Evolutionary conservation across 2,888 invertebrate genomes (phyloP), one percentile per base, ranked within the genome.

Genomic region (Synergus itoensis): DNA sequence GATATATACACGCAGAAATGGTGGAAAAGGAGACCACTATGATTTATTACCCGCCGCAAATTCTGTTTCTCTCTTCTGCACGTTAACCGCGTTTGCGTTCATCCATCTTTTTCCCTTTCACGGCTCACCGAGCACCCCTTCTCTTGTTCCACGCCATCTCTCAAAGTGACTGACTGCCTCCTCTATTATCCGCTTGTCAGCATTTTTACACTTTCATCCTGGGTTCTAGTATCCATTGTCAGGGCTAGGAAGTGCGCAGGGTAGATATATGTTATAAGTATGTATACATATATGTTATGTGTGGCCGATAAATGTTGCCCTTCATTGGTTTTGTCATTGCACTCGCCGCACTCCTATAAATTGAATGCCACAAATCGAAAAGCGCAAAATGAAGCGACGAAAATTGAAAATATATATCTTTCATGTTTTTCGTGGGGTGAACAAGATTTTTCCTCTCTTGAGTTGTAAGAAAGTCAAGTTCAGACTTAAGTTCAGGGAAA

Each of bases 101-200:
- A 91, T 92, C 91, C 90, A 92, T 92, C 92, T 92, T 92, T 92
- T 92, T 92, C 90, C 90, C 91, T 91, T 91, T 91, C 90, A 91
- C 89, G 90, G 89, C 88, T 92, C 89, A 89, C 86, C 89, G 88
- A 88, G 86, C 90, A 88, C 80, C 83, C 80, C 82, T 86, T 86
- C 86, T 86, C 88, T 89, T 90, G 90, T 91, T 91, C 89, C 89
- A 88, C 89, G 87, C 90, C 91, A 91, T 91, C 91, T 92, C 90
- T 92, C 92, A 92, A 91, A 91, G 88, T 91, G 92, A 92, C 92
- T 91, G 91, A 92, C 91, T 92, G 90, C 91, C 91, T 91, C 91
- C 91, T 91, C 91, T 91, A 92, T 92, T 92, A 92, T 91, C 91
- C 91, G 91, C 90, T 91, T 92, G 92, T 92, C 92, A 92, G 91